Evolutionary conservation across 2,888 invertebrate species (phyloP), one percentile per base, ranked within the genome.

Genomic region (Tetheella fluctuosa): DNA sequence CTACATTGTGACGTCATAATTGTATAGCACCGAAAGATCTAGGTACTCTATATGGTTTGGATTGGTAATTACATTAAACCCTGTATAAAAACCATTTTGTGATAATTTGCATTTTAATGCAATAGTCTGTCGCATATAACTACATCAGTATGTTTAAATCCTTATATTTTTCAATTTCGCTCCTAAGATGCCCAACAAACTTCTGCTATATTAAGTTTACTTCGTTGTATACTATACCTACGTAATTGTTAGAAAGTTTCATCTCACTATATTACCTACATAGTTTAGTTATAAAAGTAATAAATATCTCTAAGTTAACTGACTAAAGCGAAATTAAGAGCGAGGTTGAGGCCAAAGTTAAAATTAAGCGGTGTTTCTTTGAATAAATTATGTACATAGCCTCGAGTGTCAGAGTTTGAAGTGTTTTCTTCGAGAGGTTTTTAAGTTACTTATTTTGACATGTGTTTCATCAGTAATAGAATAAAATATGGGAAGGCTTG

Each of bases 131-230:
- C 28, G 6, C 28, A 28, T 28, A 5, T 28, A 28, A 28, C 28
- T 0, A 30, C 10, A 8, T 30, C 39, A 39, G 15, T 39, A 15
- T n/a, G 13, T 2, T 39, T 39, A 3, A n/a, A 39, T 5, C 39
- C 39, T 39, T n/a, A 39, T 39, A 39, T 39, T 39, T 39, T 42
- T 1, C 42, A 42, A 42, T 42, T 42, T 42, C 7, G 7, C n/a
- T 39, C 15, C 15, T 39, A 39, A 39, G 39, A 39, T 39, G n/a
- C n/a, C 3, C 39, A 63, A 63, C 61, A 58, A 71, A 70, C 63
- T 70, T 70, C 54, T 60, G 12, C 62, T 67, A 60, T 65, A 58
- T n/a, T n/a, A n/a, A n/a, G n/a, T 70, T 73, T 71, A 70, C 67
- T 69, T 68, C 65, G 65, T 69, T 17, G 7, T 17, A 7, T 12